A percentile compares a stretch with the other conserved stretches of the same genome.
phyloP scores from a whole-genome alignment of 2,888 invertebrate genomes.

The Anoplius nigerrimus region DNA sequence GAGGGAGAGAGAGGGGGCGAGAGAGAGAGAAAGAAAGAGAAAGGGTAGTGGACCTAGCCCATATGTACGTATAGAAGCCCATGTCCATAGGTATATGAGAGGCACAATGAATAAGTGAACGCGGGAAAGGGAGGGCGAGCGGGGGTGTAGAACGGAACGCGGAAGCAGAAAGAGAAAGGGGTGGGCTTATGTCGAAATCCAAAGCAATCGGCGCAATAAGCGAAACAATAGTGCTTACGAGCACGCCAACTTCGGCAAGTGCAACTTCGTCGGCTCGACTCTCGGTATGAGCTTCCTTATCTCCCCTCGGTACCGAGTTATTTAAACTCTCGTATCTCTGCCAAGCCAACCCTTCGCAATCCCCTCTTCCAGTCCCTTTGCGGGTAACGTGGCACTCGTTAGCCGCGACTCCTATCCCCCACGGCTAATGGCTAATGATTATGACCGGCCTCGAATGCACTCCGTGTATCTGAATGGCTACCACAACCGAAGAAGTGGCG shows the following conservation, averaged over 20 bases:
- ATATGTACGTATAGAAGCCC: no score
- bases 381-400: conserved; percentile 27
- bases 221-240: conserved; percentile 62
- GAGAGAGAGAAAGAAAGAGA: conserved; percentile 7
- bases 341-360: conserved; percentile 32
- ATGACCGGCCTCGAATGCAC: conserved; percentile 36
- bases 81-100: neutral
- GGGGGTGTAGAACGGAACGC: conserved; percentile 18
- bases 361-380: conserved; percentile 22
- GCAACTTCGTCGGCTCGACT: conserved; percentile 50
- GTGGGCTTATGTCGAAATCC: conserved; percentile 59
- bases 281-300: conserved; percentile 55
- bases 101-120: conserved; percentile 13
- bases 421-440: conserved; percentile 51
- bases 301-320: conserved; percentile 55
- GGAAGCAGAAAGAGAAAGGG: conserved; percentile 19
- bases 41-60: neutral
- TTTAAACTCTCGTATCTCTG: conserved; percentile 63
- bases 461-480: conserved; percentile 25
- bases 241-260: conserved; percentile 52
- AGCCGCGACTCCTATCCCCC: conserved; percentile 33
- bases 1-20: neutral
- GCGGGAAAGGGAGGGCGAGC: conserved; percentile 14
- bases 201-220: conserved; percentile 62
- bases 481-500: neutral